These are phyloP conservation scores for Drosophila bipectinata DNA, from an alignment of 1,140 invertebrate species.

Conservation along the genomic window DNA sequence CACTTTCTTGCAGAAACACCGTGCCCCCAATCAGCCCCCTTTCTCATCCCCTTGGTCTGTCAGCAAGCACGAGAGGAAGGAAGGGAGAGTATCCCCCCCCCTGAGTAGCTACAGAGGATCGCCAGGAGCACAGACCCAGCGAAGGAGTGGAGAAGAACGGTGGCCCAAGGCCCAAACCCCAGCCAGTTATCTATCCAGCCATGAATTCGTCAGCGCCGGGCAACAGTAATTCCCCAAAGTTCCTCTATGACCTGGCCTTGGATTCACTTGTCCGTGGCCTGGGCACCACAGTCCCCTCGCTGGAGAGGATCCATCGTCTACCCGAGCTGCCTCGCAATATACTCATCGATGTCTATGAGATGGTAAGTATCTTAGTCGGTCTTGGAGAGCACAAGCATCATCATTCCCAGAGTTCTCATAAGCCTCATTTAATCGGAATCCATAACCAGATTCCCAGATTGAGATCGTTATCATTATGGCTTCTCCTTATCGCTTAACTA, in stretches of 20 bases:
- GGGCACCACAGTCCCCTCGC: conserved; percentile 60
- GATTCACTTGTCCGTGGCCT: conserved; percentile 56
- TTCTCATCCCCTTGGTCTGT: not conserved
- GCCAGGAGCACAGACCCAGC: no score
- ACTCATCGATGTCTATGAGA: conserved; percentile 77
- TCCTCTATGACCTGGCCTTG: conserved; percentile 65
- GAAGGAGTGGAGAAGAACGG: no score
- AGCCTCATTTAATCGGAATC: not conserved
- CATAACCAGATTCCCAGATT: not conserved
- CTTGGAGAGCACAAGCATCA: not conserved
- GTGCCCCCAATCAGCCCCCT: conserved; percentile 6
- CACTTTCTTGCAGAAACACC: conserved; percentile 53
- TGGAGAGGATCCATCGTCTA: conserved; percentile 68
- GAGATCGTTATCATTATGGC: conserved; percentile 23
- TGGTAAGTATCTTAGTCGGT: conserved; percentile 50
- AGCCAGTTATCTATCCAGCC: conserved; percentile 4
- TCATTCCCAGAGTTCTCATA: no score
- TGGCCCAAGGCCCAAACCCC: no score
- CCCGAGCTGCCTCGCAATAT: conserved; percentile 70
- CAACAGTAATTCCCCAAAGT: conserved; percentile 43
- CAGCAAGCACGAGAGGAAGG: no score
- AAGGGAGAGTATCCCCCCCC: no score
- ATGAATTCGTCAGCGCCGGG: conserved; percentile 46
- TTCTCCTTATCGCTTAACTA: conserved; percentile 26
- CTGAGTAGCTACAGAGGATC: no score